These are phyloP conservation scores for Psococerastis gibbosa DNA, from an alignment of 2,888 invertebrate species.

Conservation along the genomic window DNA sequence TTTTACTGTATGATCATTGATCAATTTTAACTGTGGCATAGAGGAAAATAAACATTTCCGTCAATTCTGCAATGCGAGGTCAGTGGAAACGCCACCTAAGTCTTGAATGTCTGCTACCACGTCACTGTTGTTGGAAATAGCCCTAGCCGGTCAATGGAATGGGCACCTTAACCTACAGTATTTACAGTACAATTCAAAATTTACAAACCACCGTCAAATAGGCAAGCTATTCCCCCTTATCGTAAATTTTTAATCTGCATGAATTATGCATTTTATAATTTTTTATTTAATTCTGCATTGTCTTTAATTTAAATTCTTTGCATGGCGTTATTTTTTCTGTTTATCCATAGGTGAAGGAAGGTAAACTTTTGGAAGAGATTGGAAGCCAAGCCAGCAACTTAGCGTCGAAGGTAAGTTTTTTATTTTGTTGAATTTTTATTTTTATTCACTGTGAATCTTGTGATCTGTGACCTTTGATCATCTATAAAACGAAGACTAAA, in stretches of 20 bases:
- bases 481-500: not conserved
- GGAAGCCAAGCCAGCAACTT: slow-evolving; percentile 40
- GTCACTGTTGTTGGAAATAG: no score
- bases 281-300: slow-evolving; percentile 14
- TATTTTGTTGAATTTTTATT: slow-evolving; percentile 3
- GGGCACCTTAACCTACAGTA: no score
- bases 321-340: slow-evolving; percentile 13
- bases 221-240: slow-evolving; percentile 4
- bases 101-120: no score
- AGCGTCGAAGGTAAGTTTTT: slow-evolving; percentile 37
- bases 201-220: no score
- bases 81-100: no score
- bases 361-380: slow-evolving; percentile 44
- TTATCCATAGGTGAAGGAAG: slow-evolving; percentile 41
- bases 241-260: slow-evolving; percentile 1
- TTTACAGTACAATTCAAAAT: no score
- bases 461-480: not conserved
- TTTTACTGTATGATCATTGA: no score
- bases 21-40: no score
- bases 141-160: no score
- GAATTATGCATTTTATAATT: slow-evolving; percentile 13
- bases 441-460: not conserved
- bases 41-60: no score
- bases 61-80: no score
- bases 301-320: slow-evolving; percentile 16